Conservation (phyloP, 2,797 vertebrate species). For the Sebastolobus altivelis region DNA sequence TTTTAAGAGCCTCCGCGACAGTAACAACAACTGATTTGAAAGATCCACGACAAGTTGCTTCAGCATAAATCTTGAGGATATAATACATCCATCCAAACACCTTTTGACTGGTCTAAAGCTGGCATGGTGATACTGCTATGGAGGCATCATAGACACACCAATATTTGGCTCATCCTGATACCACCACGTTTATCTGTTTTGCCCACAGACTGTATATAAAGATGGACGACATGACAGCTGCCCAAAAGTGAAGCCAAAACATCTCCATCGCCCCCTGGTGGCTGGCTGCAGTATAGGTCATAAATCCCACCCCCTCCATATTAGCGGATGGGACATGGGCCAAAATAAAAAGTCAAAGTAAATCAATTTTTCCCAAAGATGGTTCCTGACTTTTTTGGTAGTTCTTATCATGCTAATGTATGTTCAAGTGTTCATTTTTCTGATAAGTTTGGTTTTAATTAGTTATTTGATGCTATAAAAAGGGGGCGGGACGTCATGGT, state of each 20-base stretch:
- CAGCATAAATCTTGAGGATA: neutral
- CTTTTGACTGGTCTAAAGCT: neutral
- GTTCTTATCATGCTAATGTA: too few species aligned
- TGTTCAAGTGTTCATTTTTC: too few species aligned
- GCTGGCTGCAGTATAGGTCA: neutral
- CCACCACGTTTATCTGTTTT: neutral
- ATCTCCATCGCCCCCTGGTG: neutral
- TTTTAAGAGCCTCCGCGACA: slow-evolving; percentile 13
- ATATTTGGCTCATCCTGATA: neutral
- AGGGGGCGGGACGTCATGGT: too few species aligned
- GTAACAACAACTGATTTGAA: neutral
- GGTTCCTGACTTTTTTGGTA: too few species aligned
- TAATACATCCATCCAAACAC: neutral
- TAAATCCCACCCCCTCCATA: accelerated
- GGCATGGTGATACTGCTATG: neutral
- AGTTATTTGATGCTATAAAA: too few species aligned
- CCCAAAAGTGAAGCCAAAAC: neutral
- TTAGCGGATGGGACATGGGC: too few species aligned
- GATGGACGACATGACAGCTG: neutral
- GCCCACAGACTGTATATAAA: neutral
- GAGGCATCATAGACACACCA: slow-evolving; percentile 9
- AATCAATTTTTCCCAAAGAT: too few species aligned
- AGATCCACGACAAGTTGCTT: neutral
- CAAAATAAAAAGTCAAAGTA: too few species aligned
- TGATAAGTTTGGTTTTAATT: too few species aligned